A percentile compares a stretch with the other conserved stretches of the same genome.
Evolutionary conservation across 35 echinoderm and acorn worm species (phyloP).

Genomic region (Stichopus chloronotus): DNA sequence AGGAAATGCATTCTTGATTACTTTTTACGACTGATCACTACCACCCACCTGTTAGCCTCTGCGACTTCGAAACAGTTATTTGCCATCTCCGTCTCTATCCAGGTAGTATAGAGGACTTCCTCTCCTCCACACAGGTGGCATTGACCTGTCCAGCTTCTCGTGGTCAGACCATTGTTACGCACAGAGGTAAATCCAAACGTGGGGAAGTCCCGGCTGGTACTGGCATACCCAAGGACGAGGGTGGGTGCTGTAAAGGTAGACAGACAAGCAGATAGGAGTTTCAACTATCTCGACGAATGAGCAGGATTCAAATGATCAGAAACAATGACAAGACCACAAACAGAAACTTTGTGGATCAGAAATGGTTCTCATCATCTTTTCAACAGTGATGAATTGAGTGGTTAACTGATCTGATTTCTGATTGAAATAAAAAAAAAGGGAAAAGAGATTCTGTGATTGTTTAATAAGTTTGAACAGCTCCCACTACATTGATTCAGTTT

Average conservation of each 20-base stretch:
- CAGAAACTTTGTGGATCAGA: not conserved
- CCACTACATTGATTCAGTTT: too few relatives aligned
- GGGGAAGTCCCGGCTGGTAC: slow-evolving; percentile 66
- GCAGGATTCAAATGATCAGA: not conserved
- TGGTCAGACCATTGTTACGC: slow-evolving; percentile 78
- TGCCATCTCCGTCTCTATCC: slow-evolving; percentile 80
- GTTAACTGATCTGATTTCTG: too few relatives aligned
- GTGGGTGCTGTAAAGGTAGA: not conserved
- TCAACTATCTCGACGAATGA: not conserved
- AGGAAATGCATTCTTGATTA: too few relatives aligned
- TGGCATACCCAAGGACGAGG: slow-evolving; percentile 86
- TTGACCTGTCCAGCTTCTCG: slow-evolving; percentile 97
- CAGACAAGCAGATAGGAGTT: not conserved
- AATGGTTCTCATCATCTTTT: too few relatives aligned
- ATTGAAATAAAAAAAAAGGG: too few relatives aligned
- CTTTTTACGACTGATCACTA: too few relatives aligned
- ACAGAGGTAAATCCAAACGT: slow-evolving; percentile 91
- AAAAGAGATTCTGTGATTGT: too few relatives aligned
- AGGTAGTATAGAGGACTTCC: slow-evolving; percentile 87
- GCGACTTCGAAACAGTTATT: slow-evolving; percentile 63
- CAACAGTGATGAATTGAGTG: too few relatives aligned
- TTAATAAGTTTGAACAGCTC: too few relatives aligned
- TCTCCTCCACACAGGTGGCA: slow-evolving; percentile 82
- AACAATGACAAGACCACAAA: not conserved
- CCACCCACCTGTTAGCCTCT: slow-evolving; percentile 63